Percentiles rank a stretch among this genome's conserved stretches.
Conservation (phyloP, 2,113 vertebrate genomes). For the zebrafish (Danio rerio) region DNA sequence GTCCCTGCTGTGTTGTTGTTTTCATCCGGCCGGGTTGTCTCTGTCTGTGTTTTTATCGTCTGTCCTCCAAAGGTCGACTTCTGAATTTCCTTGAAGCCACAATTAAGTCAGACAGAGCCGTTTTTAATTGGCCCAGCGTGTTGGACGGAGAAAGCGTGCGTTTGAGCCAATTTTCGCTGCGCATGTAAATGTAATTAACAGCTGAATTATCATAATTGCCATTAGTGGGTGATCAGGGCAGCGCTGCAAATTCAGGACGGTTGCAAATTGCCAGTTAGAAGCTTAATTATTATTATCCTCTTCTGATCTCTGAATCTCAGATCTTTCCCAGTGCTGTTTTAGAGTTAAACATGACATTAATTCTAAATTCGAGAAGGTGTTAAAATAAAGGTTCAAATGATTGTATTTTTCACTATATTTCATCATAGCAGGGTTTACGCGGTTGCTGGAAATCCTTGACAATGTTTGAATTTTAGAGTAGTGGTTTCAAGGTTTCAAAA, state of each 20-base stretch:
- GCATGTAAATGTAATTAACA: conserved; percentile 79
- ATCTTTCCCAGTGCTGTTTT: background rate
- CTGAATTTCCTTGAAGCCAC: conserved; percentile 53
- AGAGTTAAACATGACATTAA: background rate
- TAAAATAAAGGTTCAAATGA: no score
- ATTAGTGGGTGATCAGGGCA: conserved; percentile 70
- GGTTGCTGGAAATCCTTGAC: no score
- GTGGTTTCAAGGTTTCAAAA: no score
- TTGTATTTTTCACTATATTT: no score
- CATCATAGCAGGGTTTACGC: no score
- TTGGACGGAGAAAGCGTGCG: conserved; percentile 37
- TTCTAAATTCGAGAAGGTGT: no score
- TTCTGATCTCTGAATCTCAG: background rate
- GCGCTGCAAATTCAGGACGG: conserved; percentile 60
- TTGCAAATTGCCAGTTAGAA: conserved; percentile 65
- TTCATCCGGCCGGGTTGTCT: conserved; percentile 68
- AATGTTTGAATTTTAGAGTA: no score
- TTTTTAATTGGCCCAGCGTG: conserved; percentile 67
- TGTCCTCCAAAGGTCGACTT: conserved; percentile 64
- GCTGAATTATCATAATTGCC: conserved; percentile 77
- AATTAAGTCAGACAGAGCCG: conserved; percentile 64
- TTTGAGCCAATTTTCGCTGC: conserved; percentile 61
- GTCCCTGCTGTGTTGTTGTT: background rate
- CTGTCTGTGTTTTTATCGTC: conserved; percentile 58
- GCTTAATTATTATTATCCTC: conserved; percentile 66